Conservation (phyloP, 2,888 invertebrate genomes). For the Emmelina monodactyla region DNA sequence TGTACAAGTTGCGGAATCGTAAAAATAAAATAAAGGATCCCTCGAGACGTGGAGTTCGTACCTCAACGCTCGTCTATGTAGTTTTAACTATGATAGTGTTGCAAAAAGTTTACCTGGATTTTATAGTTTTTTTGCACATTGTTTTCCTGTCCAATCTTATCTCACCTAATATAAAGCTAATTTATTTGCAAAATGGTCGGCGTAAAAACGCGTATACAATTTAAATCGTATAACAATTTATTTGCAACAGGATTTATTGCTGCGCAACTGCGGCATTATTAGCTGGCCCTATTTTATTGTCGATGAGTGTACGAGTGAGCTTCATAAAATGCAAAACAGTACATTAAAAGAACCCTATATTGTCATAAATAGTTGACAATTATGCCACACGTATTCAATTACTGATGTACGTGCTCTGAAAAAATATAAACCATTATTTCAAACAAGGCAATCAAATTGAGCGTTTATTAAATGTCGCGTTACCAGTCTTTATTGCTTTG, state of each 20-base stretch:
- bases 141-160: too few relatives aligned
- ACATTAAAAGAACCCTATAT: slow-evolving; percentile 25
- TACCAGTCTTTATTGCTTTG: not conserved
- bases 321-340: slow-evolving; percentile 45
- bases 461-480: not conserved
- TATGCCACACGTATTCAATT: slow-evolving; percentile 39
- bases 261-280: slow-evolving; percentile 12
- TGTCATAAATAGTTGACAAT: slow-evolving; percentile 31
- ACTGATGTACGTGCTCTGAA: slow-evolving; percentile 12
- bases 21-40: too few relatives aligned
- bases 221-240: slow-evolving; percentile 9
- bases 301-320: slow-evolving; percentile 14
- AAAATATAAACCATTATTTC: slow-evolving; percentile 1
- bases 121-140: too few relatives aligned
- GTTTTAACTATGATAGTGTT: too few relatives aligned
- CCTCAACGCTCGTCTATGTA: too few relatives aligned
- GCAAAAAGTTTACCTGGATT: too few relatives aligned
- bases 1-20: too few relatives aligned
- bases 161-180: too few relatives aligned
- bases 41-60: too few relatives aligned
- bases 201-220: slow-evolving; percentile 9
- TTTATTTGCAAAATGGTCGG: too few relatives aligned
- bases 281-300: slow-evolving; percentile 11
- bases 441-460: not conserved
- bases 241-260: slow-evolving; percentile 6